These are phyloP conservation scores for Cryptoblepharus egeriae DNA, from an alignment of 2,797 vertebrate genomes.

Conservation along the genomic window DNA sequence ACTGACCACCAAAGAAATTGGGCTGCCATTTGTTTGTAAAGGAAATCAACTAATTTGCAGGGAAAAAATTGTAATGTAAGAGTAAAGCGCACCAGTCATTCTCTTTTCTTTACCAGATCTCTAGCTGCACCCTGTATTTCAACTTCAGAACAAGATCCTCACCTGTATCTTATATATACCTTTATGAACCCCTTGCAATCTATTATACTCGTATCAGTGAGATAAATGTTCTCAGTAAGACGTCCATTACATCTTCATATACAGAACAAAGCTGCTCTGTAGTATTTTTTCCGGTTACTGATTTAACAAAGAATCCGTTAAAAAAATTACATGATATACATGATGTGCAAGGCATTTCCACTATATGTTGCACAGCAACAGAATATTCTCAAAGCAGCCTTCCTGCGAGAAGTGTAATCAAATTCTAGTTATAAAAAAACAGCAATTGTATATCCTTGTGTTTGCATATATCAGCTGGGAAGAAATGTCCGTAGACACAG, in stretches of 20 bases:
- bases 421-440: slow-evolving; percentile 38
- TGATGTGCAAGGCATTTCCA: slow-evolving; percentile 70
- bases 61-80: slow-evolving; percentile 38
- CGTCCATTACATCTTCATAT: slow-evolving; percentile 47
- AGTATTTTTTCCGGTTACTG: slow-evolving; percentile 40
- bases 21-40: slow-evolving; percentile 54
- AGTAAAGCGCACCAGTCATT: slow-evolving; percentile 52
- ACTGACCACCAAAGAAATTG: slow-evolving; percentile 59
- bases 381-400: slow-evolving; percentile 75
- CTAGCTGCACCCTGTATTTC: slow-evolving; percentile 38
- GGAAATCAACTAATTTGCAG: slow-evolving; percentile 45
- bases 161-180: slow-evolving; percentile 36
- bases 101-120: slow-evolving; percentile 43
- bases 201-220: slow-evolving; percentile 12
- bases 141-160: slow-evolving; percentile 29
- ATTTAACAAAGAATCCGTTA: slow-evolving; percentile 48
- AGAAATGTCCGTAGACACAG: background rate
- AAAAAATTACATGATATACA: slow-evolving; percentile 59
- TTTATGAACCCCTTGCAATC: slow-evolving; percentile 48
- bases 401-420: slow-evolving; percentile 60
- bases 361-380: slow-evolving; percentile 72
- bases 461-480: slow-evolving; percentile 31
- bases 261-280: slow-evolving; percentile 41
- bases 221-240: slow-evolving; percentile 58
- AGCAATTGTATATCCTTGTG: slow-evolving; percentile 35